A percentile compares a stretch with the other conserved stretches of the same genome.
Evolutionary conservation across 2,113 vertebrate species (phyloP).

Genomic region (Zootoca vivipara): DNA sequence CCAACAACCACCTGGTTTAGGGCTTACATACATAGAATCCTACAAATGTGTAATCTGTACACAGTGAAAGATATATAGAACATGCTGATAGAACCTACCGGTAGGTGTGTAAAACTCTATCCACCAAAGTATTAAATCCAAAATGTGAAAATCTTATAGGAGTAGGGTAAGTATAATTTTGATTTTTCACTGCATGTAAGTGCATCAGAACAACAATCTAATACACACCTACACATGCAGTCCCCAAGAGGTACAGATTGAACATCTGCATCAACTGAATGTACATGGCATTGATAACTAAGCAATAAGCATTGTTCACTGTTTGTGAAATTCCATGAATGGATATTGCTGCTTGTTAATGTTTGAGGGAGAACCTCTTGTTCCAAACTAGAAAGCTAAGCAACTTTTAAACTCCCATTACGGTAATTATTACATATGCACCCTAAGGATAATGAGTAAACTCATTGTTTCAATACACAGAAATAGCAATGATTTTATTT

Average conservation of each 20-base stretch:
- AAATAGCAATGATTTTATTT: background rate
- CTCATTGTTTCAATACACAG: background rate
- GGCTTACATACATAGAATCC: background rate
- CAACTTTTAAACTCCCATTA: background rate
- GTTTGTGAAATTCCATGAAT: constrained; percentile 66
- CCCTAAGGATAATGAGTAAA: constrained; percentile 20
- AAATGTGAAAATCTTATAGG: background rate
- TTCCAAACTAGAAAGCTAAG: constrained; percentile 34
- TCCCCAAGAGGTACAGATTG: background rate
- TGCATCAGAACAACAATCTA: constrained; percentile 21
- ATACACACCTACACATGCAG: constrained; percentile 17
- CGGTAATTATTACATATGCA: constrained; percentile 3
- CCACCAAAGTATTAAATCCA: background rate
- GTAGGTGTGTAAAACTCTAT: too few relatives aligned
- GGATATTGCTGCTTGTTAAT: constrained; percentile 71
- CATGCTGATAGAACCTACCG: background rate
- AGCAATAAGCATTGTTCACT: constrained; percentile 40
- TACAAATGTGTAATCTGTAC: background rate
- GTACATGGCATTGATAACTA: constrained; percentile 31
- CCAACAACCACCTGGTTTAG: background rate
- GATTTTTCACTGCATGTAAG: background rate
- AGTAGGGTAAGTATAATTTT: background rate
- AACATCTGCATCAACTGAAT: background rate
- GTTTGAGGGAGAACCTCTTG: constrained; percentile 43
- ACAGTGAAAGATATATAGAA: background rate